A percentile compares a stretch with the other conserved stretches of the same genome.
phyloP scores from a whole-genome alignment of 2,797 vertebrate species.

The Coracias cyanogaster region DNA sequence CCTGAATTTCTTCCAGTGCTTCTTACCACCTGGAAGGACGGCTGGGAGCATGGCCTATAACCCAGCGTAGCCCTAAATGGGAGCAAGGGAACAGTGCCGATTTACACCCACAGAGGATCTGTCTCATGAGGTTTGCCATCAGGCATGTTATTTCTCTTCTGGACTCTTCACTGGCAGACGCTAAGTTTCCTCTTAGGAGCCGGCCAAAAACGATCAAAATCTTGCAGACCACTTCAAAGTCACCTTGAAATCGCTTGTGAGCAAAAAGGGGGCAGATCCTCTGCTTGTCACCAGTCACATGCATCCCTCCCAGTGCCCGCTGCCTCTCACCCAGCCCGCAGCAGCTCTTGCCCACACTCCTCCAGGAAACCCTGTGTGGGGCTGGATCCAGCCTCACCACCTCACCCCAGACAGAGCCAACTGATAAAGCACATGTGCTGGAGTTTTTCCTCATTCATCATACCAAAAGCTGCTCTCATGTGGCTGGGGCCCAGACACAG shows the following conservation, averaged over 20 bases:
- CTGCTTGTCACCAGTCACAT: background rate
- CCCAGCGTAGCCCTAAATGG: background rate
- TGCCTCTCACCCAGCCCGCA: background rate
- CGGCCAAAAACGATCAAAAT: background rate
- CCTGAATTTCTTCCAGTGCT: conserved; percentile 15
- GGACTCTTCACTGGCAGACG: background rate
- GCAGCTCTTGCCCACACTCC: background rate
- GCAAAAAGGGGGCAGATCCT: background rate
- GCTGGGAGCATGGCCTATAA: background rate
- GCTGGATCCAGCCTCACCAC: rapidly evolving
- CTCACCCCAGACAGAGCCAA: background rate
- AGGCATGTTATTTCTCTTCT: background rate
- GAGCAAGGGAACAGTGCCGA: background rate
- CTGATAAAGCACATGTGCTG: background rate
- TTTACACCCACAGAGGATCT: background rate
- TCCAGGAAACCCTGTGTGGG: rapidly evolving
- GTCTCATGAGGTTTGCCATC: background rate
- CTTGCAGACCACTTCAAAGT: conserved; percentile 10
- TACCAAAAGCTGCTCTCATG: background rate
- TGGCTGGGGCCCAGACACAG: background rate
- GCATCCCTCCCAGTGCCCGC: background rate
- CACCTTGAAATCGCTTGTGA: background rate
- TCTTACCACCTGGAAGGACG: rapidly evolving
- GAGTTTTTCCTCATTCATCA: background rate
- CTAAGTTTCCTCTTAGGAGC: background rate